Evolutionary conservation across 2,797 vertebrate genomes (phyloP).

Genomic region (Mormyrops attenuatus): DNA sequence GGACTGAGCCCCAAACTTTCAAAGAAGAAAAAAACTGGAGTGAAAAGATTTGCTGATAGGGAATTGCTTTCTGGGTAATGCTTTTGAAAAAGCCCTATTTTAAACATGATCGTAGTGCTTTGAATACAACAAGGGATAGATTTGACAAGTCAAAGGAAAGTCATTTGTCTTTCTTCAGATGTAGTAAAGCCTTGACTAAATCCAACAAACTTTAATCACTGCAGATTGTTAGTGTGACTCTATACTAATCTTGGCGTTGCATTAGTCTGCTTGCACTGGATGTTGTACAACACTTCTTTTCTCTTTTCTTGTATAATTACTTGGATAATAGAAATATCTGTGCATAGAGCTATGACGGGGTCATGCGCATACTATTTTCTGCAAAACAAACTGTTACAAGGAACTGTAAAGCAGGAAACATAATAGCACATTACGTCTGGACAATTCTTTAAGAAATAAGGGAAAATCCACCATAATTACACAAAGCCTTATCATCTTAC

Average conservation of each 20-base stretch:
- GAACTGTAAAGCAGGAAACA: conserved; percentile 30
- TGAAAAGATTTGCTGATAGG: conserved; percentile 58
- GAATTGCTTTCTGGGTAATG: conserved; percentile 48
- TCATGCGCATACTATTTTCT: conserved; percentile 22
- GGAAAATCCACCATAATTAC: conserved; percentile 50
- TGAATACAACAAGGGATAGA: conserved; percentile 25
- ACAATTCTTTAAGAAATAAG: conserved; percentile 32
- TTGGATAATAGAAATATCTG: conserved; percentile 24
- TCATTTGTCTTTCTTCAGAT: conserved; percentile 34
- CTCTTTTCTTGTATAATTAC: background rate
- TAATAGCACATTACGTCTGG: conserved; percentile 32
- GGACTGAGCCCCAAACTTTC: conserved; percentile 60
- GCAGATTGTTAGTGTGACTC: background rate
- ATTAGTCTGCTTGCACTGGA: conserved; percentile 12
- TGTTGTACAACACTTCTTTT: conserved; percentile 14
- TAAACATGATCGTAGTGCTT: conserved; percentile 33
- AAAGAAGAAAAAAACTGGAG: conserved; percentile 46
- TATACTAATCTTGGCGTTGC: background rate
- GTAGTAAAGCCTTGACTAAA: conserved; percentile 27
- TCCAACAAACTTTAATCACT: conserved; percentile 16
- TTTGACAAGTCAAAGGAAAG: conserved; percentile 37
- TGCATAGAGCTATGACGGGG: background rate
- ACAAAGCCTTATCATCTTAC: conserved; percentile 32
- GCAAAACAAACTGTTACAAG: conserved; percentile 19
- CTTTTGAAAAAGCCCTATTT: conserved; percentile 44